Percentiles rank a stretch among this genome's conserved stretches.
These are phyloP conservation scores for Cheilosia scutellata DNA, from an alignment of 2,888 invertebrate species.

Conservation along the genomic window DNA sequence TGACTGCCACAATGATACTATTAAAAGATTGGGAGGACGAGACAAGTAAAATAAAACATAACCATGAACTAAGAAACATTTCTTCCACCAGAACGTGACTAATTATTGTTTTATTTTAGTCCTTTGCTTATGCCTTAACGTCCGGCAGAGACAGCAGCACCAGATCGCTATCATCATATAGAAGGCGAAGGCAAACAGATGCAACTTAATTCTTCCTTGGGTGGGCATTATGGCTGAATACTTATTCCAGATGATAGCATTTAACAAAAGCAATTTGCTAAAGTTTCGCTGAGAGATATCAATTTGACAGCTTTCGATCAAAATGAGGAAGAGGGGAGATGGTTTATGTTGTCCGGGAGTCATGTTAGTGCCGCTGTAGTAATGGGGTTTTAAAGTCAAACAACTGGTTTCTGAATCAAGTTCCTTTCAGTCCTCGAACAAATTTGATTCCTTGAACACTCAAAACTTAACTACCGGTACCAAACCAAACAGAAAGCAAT, in stretches of 20 bases:
- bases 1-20: slow-evolving; percentile 65
- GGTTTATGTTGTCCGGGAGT: no score
- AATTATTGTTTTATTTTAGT: slow-evolving; percentile 68
- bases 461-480: no score
- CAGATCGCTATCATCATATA: slow-evolving; percentile 44
- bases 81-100: slow-evolving; percentile 69
- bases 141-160: slow-evolving; percentile 18
- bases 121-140: slow-evolving; percentile 31
- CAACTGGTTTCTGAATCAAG: no score
- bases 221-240: slow-evolving; percentile 26
- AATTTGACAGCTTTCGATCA: slow-evolving; percentile 1
- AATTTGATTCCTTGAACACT: no score
- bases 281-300: slow-evolving; percentile 10
- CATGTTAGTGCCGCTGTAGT: no score
- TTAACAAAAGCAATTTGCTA: slow-evolving; percentile 43
- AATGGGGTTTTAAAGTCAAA: no score
- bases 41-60: slow-evolving; percentile 59
- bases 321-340: no score
- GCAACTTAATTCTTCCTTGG: slow-evolving; percentile 31
- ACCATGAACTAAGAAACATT: slow-evolving; percentile 60
- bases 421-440: no score
- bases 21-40: slow-evolving; percentile 58
- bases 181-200: slow-evolving; percentile 47
- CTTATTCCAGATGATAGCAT: slow-evolving; percentile 41
- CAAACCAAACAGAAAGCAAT: no score